Percentiles rank a stretch among this genome's conserved stretches.
Conservation (phyloP, 1,140 invertebrate species). For the Steinernema khuongi region DNA sequence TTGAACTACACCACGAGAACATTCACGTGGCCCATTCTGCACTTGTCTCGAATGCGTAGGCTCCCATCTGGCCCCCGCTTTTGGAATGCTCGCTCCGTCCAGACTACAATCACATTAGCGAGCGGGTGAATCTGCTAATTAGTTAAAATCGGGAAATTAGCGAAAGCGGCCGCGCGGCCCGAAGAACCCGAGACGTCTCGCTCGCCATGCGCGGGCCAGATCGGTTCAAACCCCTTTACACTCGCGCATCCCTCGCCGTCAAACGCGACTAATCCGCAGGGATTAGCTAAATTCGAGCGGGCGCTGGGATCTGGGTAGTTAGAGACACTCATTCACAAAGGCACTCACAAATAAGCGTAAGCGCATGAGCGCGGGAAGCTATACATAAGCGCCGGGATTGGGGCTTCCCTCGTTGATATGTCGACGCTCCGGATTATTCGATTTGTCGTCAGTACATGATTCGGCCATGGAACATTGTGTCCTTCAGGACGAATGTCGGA, state of each 20-base stretch:
- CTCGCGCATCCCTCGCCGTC: background rate
- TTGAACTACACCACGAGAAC: no score
- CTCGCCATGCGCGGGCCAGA: no score
- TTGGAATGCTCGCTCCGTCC: no score
- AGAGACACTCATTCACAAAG: conserved; percentile 7
- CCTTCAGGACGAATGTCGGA: background rate
- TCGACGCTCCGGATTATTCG: conserved; percentile 5
- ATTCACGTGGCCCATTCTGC: no score
- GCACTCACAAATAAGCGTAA: conserved; percentile 5
- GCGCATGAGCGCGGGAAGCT: background rate
- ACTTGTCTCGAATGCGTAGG: no score
- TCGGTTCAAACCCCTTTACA: background rate
- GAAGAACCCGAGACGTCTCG: no score
- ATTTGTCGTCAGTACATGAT: background rate
- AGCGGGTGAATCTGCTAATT: no score
- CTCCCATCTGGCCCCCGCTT: no score
- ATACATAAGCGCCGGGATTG: background rate
- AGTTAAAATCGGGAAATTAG: no score
- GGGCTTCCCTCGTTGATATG: background rate
- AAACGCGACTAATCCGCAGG: background rate
- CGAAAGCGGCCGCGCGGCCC: no score
- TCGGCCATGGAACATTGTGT: background rate
- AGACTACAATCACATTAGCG: no score
- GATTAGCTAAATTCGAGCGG: conserved; percentile 2
- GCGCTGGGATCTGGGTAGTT: conserved; percentile 5